Conservation (phyloP, 1,140 invertebrate genomes). For the Akabosia matsudoensis region DNA sequence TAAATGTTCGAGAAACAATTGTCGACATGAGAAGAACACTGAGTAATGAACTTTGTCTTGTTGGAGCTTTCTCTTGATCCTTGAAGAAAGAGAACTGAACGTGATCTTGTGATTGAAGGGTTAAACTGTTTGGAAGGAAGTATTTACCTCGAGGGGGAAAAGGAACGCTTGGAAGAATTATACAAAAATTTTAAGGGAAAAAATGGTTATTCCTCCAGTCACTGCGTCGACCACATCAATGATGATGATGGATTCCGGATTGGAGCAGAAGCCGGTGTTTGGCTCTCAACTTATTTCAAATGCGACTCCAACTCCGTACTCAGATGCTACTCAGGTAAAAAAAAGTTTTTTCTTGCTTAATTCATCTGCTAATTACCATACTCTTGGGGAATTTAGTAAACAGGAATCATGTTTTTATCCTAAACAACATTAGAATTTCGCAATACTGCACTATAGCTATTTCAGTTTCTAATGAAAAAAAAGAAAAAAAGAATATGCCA, state of each 20-base stretch:
- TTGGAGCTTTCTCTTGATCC: not conserved
- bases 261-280: too few relatives aligned
- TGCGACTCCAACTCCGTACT: conserved; percentile 88
- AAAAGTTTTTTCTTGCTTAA: conserved; percentile 43
- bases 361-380: too few relatives aligned
- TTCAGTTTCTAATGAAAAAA: too few relatives aligned
- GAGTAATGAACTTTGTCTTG: too few relatives aligned
- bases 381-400: too few relatives aligned
- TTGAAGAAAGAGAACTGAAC: not conserved
- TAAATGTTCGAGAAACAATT: too few relatives aligned
- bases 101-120: not conserved
- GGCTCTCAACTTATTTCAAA: conserved; percentile 82
- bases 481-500: too few relatives aligned
- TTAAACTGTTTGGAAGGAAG: too few relatives aligned
- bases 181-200: too few relatives aligned
- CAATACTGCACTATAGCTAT: not conserved
- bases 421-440: not conserved
- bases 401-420: too few relatives aligned
- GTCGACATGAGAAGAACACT: too few relatives aligned
- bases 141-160: too few relatives aligned
- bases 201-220: conserved; percentile 11
- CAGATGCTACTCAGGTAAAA: conserved; percentile 90
- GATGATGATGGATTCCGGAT: not conserved
- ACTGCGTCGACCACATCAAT: not conserved
- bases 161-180: not conserved